phyloP scores from a whole-genome alignment of 2,113 vertebrate genomes.

The Actenoides hombroni region DNA sequence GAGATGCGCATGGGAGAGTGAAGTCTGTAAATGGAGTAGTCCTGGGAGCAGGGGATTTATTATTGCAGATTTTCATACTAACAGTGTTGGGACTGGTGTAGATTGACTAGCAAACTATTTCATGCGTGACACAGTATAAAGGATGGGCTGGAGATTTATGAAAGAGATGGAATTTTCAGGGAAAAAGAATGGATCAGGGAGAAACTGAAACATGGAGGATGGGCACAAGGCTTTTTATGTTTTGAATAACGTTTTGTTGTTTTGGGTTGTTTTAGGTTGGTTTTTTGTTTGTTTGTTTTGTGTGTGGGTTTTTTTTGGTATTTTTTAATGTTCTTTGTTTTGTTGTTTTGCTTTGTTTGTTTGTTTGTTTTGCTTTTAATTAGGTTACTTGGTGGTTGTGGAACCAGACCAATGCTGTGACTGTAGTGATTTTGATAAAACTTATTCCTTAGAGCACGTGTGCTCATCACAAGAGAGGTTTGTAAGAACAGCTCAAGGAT shows the following conservation, averaged over 20 bases:
- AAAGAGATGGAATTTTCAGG: background rate
- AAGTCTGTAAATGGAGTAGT: background rate
- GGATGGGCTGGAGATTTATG: background rate
- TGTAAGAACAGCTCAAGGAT: background rate
- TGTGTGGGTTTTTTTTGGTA: background rate
- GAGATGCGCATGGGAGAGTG: background rate
- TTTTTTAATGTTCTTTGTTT: too few species aligned
- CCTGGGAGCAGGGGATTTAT: conserved; percentile 19
- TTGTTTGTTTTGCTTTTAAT: too few species aligned
- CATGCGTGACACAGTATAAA: background rate
- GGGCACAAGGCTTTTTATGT: background rate
- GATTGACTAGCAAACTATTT: conserved; percentile 16
- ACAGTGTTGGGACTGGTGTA: background rate
- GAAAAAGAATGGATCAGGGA: background rate
- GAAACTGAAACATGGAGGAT: background rate
- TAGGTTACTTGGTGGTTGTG: background rate
- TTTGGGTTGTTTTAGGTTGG: background rate
- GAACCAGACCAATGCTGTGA: background rate
- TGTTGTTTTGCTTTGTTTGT: too few species aligned
- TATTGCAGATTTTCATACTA: conserved; percentile 18
- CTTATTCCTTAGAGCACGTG: background rate
- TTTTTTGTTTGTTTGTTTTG: background rate
- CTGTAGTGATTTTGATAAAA: background rate
- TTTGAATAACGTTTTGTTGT: background rate
- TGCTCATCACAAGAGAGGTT: background rate